Evolutionary conservation across 1,140 invertebrate genomes (phyloP).

Genomic region (Daktulosphaira vitifoliae): DNA sequence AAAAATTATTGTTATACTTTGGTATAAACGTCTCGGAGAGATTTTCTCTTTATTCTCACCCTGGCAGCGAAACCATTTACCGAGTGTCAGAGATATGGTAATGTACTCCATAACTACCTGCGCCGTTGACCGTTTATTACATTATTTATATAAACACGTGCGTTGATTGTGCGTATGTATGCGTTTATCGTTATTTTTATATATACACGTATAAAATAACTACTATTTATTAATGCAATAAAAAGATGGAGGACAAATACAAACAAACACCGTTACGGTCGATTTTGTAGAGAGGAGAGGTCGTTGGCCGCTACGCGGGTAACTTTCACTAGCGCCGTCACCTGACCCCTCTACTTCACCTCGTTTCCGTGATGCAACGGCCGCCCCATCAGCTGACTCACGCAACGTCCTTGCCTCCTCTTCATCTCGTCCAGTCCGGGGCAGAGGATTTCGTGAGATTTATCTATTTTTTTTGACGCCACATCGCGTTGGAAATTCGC

Average conservation of each 20-base stretch:
- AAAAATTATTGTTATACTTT: too few relatives aligned
- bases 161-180: not conserved
- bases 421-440: not conserved
- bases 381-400: conserved; percentile 20
- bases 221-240: not conserved
- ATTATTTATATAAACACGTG: not conserved
- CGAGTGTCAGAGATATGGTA: too few relatives aligned
- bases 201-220: not conserved
- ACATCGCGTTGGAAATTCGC: not conserved
- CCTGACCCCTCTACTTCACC: not conserved
- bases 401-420: conserved; percentile 24
- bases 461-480: not conserved
- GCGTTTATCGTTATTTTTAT: not conserved
- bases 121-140: too few relatives aligned
- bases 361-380: conserved; percentile 27
- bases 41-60: too few relatives aligned
- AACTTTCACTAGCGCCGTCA: conserved; percentile 31
- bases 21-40: too few relatives aligned
- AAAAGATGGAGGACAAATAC: conserved; percentile 1
- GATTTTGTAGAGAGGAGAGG: conserved; percentile 29
- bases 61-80: too few relatives aligned
- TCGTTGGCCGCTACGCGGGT: conserved; percentile 26
- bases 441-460: too few relatives aligned
- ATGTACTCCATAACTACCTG: too few relatives aligned
- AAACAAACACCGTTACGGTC: conserved; percentile 30